These are phyloP conservation scores for Manduca sexta DNA, from an alignment of 1,140 invertebrate species.

Conservation along the genomic window DNA sequence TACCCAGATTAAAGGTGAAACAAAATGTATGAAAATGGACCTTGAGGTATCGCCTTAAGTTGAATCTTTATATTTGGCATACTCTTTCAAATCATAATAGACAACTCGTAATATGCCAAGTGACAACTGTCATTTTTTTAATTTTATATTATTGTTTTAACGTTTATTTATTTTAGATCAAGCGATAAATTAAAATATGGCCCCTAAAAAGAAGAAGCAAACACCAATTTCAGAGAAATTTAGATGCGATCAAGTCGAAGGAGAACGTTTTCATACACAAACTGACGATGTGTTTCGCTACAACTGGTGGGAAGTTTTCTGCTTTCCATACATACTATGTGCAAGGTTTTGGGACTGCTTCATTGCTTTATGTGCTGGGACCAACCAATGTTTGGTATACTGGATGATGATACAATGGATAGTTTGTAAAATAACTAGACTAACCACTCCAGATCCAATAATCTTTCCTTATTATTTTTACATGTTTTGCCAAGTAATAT, in stretches of 20 bases:
- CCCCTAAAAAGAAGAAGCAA: constrained; percentile 32
- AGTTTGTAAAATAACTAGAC: constrained; percentile 45
- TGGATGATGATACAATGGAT: constrained; percentile 61
- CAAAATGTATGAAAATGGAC: no score
- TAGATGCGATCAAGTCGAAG: constrained; percentile 36
- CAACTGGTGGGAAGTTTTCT: constrained; percentile 61
- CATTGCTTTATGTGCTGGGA: constrained; percentile 43
- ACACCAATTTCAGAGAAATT: constrained; percentile 19
- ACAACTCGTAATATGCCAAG: not conserved
- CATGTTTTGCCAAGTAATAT: constrained; percentile 54
- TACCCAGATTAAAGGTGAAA: no score
- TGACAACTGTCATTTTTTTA: not conserved
- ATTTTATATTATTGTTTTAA: no score
- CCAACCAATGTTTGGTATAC: constrained; percentile 55
- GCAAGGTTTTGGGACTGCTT: constrained; percentile 48
- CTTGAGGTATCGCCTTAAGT: no score
- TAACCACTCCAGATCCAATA: constrained; percentile 47
- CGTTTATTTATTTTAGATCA: no score
- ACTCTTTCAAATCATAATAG: not conserved
- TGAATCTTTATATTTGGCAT: not conserved
- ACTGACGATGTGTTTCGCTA: constrained; percentile 42
- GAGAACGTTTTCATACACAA: constrained; percentile 38
- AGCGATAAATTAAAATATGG: constrained; percentile 24
- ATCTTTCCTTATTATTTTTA: constrained; percentile 62
- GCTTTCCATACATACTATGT: constrained; percentile 58